These are phyloP conservation scores for Luidia sarsii DNA, from an alignment of 53 echinoderm and acorn worm genomes.

Conservation along the genomic window DNA sequence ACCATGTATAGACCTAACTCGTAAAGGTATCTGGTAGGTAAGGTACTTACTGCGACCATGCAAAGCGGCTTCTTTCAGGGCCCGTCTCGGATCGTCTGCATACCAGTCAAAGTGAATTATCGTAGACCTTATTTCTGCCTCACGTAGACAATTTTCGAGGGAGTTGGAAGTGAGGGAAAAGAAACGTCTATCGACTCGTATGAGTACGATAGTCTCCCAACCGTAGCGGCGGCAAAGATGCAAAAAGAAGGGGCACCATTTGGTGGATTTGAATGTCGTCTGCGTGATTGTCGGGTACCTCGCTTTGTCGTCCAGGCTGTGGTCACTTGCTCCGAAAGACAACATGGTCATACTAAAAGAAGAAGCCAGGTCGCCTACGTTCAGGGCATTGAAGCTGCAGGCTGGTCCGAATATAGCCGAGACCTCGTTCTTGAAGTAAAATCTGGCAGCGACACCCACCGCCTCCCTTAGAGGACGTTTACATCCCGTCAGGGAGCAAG, in stretches of 20 bases:
- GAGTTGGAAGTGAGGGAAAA: background rate
- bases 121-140: background rate
- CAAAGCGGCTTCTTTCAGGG: constrained; percentile 3
- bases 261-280: background rate
- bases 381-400: constrained; percentile 25
- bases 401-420: constrained; percentile 59
- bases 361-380: constrained; percentile 27
- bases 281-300: constrained; percentile 59
- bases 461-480: background rate
- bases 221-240: background rate
- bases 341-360: background rate
- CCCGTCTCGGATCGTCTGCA: background rate
- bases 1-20: too few relatives aligned
- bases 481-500: constrained; percentile 27
- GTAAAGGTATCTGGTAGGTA: too few relatives aligned
- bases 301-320: constrained; percentile 50
- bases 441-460: constrained; percentile 4
- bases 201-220: background rate
- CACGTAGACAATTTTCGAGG: background rate
- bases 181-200: background rate
- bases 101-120: background rate
- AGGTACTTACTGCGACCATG: too few relatives aligned
- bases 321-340: background rate
- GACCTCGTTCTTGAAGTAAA: constrained; percentile 29
- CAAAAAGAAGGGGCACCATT: background rate